Conservation (phyloP, 2,797 vertebrate genomes). For the Megalops cyprinoides region DNA sequence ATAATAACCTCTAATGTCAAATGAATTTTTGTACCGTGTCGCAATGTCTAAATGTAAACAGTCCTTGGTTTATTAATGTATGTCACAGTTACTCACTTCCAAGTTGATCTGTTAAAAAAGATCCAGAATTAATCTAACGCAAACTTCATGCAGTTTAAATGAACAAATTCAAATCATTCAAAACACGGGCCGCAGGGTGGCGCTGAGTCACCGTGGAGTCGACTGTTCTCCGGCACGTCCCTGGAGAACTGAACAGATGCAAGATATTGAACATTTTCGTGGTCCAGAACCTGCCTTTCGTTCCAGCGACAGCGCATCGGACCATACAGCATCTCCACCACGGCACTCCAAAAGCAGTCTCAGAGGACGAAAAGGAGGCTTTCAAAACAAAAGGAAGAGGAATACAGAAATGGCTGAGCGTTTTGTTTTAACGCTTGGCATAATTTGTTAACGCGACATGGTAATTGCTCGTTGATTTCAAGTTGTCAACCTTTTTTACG, state of each 20-base stretch:
- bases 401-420: constrained; percentile 17
- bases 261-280: constrained; percentile 25
- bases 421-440: constrained; percentile 2
- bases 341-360: not conserved
- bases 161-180: not conserved
- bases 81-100: not conserved
- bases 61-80: not conserved
- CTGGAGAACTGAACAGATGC: constrained; percentile 30
- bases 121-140: not conserved
- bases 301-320: constrained; percentile 28
- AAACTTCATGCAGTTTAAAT: not conserved
- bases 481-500: constrained; percentile 21
- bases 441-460: constrained; percentile 15
- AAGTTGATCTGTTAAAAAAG: not conserved
- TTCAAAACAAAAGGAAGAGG: not conserved
- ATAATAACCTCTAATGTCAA: not conserved
- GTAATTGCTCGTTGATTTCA: constrained; percentile 10
- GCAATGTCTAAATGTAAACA: not conserved
- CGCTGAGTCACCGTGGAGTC: constrained; percentile 21
- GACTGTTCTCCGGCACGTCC: not conserved
- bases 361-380: constrained; percentile 9
- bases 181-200: constrained; percentile 19
- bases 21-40: not conserved
- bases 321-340: constrained; percentile 4
- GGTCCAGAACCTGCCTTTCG: constrained; percentile 31